A percentile compares a stretch with the other conserved stretches of the same genome.
These are phyloP conservation scores for Hippopotamyrus pictus DNA, from an alignment of 2,797 vertebrate species.

Conservation along the genomic window DNA sequence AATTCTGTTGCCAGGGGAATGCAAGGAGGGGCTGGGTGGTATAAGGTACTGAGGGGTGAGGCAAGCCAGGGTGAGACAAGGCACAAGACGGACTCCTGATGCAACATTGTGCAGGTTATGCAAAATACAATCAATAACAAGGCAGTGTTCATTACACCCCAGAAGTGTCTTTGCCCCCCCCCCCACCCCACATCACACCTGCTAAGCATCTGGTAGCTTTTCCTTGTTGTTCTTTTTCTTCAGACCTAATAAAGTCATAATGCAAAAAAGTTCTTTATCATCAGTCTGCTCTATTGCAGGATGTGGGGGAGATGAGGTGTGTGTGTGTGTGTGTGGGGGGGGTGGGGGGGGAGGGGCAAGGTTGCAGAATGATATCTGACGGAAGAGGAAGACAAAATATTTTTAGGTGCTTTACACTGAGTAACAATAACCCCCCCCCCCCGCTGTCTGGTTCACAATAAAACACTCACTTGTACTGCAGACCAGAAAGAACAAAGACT, in stretches of 20 bases:
- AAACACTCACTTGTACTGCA: not conserved
- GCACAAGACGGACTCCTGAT: not conserved
- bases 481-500: not conserved
- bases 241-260: not conserved
- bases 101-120: not conserved
- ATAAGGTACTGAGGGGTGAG: not conserved
- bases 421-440: not conserved
- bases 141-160: not conserved
- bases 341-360: not conserved
- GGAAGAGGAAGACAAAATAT: slow-evolving; percentile 15
- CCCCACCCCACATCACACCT: not conserved
- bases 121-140: not conserved
- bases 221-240: not conserved
- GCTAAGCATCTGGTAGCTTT: not conserved
- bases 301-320: not conserved
- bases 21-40: not conserved
- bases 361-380: not conserved
- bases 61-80: not conserved
- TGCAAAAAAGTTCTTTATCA: slow-evolving; percentile 6
- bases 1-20: not conserved
- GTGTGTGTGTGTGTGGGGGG: not conserved
- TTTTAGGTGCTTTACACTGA: not conserved
- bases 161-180: not conserved
- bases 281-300: not conserved
- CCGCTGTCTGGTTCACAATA: not conserved